Evolutionary conservation across 2,113 vertebrate species (phyloP).

Genomic region (Galeopterus variegatus): DNA sequence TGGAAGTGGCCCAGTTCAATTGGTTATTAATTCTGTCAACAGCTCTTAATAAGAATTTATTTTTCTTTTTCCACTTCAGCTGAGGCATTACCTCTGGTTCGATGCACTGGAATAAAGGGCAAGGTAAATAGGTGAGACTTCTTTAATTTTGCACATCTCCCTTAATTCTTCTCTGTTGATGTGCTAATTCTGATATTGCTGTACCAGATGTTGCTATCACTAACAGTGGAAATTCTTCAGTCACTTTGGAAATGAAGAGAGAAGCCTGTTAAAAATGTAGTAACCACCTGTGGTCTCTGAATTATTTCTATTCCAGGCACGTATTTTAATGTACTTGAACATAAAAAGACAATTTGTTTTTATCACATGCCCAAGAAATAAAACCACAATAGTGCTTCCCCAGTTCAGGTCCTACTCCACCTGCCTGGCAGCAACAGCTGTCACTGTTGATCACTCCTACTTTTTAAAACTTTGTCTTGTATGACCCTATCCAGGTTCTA

Average conservation of each 20-base stretch:
- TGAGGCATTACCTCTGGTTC: background rate
- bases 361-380: background rate
- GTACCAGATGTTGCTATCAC: slow-evolving; percentile 11
- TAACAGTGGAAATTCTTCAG: slow-evolving; percentile 45
- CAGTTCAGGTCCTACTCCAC: background rate
- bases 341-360: slow-evolving; percentile 46
- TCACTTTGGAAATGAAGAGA: slow-evolving; percentile 53
- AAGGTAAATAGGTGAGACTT: slow-evolving; percentile 49
- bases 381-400: background rate
- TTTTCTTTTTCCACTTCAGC: background rate
- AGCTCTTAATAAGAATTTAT: slow-evolving; percentile 9
- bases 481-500: background rate
- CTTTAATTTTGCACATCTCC: slow-evolving; percentile 36
- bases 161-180: slow-evolving; percentile 8
- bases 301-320: slow-evolving; percentile 7
- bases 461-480: background rate
- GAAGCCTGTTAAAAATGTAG: background rate
- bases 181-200: background rate
- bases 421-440: background rate
- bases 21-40: slow-evolving; percentile 50
- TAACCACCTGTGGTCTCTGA: background rate
- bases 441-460: background rate
- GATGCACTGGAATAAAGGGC: slow-evolving; percentile 17
- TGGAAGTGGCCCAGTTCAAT: background rate
- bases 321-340: slow-evolving; percentile 17